Evolutionary conservation across 92 coral and sea anemone genomes (phyloP).

Genomic region (Anthopleura xanthogrammica): DNA sequence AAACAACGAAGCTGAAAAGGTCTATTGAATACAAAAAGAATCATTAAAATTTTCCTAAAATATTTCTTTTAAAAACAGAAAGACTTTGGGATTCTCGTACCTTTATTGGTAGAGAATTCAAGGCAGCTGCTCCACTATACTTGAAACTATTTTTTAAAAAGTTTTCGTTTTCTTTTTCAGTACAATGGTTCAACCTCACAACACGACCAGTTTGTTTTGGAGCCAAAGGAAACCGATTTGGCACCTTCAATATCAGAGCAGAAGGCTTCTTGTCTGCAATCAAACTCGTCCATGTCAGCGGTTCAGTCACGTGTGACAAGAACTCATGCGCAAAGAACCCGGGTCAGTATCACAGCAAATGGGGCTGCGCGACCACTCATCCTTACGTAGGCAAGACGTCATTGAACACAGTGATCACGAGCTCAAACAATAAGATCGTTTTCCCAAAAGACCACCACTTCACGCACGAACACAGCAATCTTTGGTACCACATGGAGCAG

Average conservation of each 20-base stretch:
- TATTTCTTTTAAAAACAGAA: too few relatives aligned
- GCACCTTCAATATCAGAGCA: constrained; percentile 21
- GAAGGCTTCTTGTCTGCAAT: constrained; percentile 61
- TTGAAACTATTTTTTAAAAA: too few relatives aligned
- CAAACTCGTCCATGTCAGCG: constrained; percentile 50
- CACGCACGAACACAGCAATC: constrained; percentile 22
- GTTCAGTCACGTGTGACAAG: constrained; percentile 43
- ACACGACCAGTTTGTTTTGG: constrained; percentile 51
- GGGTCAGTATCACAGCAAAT: constrained; percentile 33
- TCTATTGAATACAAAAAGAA: too few relatives aligned
- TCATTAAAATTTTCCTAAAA: too few relatives aligned
- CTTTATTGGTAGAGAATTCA: too few relatives aligned
- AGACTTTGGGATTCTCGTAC: too few relatives aligned
- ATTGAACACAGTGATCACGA: constrained; percentile 56
- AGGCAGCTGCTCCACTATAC: too few relatives aligned
- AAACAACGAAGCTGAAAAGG: too few relatives aligned
- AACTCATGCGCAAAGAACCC: constrained; percentile 20
- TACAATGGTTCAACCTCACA: constrained; percentile 19
- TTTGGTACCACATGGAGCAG: constrained; percentile 64
- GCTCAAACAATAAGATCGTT: constrained; percentile 27
- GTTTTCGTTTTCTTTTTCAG: constrained; percentile 11
- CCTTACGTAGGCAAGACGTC: constrained; percentile 46
- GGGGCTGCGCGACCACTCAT: constrained; percentile 62
- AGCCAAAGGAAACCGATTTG: constrained; percentile 37
- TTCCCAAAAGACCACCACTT: constrained; percentile 50